These are phyloP conservation scores for Drosophila takahashii DNA, from an alignment of 1,140 invertebrate genomes.

Conservation along the genomic window DNA sequence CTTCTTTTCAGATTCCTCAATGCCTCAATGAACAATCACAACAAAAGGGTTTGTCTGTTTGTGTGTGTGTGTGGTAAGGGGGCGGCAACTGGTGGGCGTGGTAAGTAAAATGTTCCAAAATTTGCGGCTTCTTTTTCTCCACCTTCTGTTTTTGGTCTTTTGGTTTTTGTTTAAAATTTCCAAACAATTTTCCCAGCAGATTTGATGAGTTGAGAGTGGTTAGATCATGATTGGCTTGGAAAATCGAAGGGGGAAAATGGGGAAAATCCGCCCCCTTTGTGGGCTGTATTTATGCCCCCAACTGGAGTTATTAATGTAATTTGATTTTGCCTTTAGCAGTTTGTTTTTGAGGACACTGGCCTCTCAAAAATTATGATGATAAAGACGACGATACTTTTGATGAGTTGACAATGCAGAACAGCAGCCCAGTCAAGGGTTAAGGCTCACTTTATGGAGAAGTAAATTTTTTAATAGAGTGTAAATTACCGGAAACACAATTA, in stretches of 20 bases:
- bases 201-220: conserved; percentile 10
- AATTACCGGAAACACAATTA: conserved; percentile 80
- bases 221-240: neutral
- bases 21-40: conserved; percentile 71
- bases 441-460: conserved; percentile 31
- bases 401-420: conserved; percentile 8
- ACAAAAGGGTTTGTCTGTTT: conserved; percentile 22
- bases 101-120: conserved; percentile 45
- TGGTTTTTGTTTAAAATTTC: conserved; percentile 53
- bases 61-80: neutral
- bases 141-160: conserved; percentile 24
- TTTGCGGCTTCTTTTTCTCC: conserved; percentile 39
- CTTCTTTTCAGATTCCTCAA: conserved; percentile 23
- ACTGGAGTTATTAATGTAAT: conserved; percentile 78
- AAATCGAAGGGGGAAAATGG: conserved; percentile 6
- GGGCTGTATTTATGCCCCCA: conserved; percentile 58
- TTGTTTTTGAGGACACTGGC: conserved; percentile 7
- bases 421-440: conserved; percentile 13
- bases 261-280: conserved; percentile 8
- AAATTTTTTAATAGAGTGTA: conserved; percentile 77
- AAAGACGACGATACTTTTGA: conserved; percentile 23
- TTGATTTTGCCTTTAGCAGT: conserved; percentile 53
- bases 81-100: conserved; percentile 37
- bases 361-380: conserved; percentile 1
- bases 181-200: conserved; percentile 29